phyloP scores from a whole-genome alignment of 2,113 vertebrate species.

The Dolichotis patagonum region DNA sequence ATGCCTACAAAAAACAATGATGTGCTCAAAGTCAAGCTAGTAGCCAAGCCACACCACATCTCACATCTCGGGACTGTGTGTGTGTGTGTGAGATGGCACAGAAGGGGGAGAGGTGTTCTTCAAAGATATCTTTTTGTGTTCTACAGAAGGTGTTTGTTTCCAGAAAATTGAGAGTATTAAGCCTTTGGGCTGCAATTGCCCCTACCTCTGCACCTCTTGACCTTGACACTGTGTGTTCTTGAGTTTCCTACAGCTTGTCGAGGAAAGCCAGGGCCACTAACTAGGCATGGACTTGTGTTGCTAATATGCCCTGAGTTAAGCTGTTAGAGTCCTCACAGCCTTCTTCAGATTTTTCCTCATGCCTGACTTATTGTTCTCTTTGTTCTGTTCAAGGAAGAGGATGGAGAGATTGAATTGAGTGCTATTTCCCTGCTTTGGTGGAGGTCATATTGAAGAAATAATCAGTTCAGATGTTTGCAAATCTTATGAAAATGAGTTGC shows the following conservation, averaged over 20 bases:
- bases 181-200: background rate
- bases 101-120: background rate
- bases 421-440: slow-evolving; percentile 55
- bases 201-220: background rate
- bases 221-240: background rate
- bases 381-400: background rate
- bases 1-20: background rate
- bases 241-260: slow-evolving; percentile 4
- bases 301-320: background rate
- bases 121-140: background rate
- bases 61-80: background rate
- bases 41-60: background rate
- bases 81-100: too few relatives aligned
- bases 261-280: background rate
- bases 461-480: background rate
- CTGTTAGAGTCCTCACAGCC: background rate
- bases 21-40: background rate
- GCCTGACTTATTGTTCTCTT: background rate
- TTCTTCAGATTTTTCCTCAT: slow-evolving; percentile 51
- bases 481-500: background rate
- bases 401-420: slow-evolving; percentile 10
- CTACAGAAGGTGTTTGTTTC: background rate
- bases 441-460: background rate
- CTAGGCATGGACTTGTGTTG: background rate
- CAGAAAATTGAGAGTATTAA: slow-evolving; percentile 28